Percentiles rank a stretch among this genome's conserved stretches.
These are phyloP conservation scores for Stenichneumon culpator DNA, from an alignment of 2,888 invertebrate species.

Conservation along the genomic window DNA sequence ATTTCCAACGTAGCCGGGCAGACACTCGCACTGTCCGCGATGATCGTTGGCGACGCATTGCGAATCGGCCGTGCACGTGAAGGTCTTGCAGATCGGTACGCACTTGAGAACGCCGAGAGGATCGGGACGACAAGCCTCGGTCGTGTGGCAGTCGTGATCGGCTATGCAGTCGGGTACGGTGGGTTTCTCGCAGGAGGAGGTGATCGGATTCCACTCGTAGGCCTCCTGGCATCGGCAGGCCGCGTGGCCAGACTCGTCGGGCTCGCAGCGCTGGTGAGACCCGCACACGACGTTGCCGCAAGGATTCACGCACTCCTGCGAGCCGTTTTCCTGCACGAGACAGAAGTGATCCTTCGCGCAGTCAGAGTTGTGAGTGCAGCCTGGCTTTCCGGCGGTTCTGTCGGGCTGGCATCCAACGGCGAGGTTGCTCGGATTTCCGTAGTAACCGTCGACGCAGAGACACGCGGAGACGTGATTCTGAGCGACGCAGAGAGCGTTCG, in stretches of 20 bases:
- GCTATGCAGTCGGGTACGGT: conserved; percentile 92
- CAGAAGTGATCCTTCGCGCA: conserved; percentile 91
- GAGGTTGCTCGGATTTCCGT: conserved; percentile 93
- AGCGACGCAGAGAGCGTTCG: conserved; percentile 94
- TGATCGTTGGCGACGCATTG: conserved; percentile 92
- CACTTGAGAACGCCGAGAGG: conserved; percentile 95
- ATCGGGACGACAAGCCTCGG: conserved; percentile 92
- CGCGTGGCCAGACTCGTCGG: conserved; percentile 89
- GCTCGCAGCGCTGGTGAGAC: conserved; percentile 92
- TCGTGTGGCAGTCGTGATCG: conserved; percentile 90
- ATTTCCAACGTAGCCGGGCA: conserved; percentile 94
- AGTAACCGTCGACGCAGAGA: conserved; percentile 93
- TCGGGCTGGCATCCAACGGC: conserved; percentile 92
- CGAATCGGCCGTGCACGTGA: conserved; percentile 94
- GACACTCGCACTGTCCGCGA: conserved; percentile 93
- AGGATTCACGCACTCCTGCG: conserved; percentile 91
- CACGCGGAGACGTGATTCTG: conserved; percentile 95
- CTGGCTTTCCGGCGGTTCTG: conserved; percentile 86
- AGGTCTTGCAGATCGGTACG: conserved; percentile 91
- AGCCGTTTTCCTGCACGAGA: conserved; percentile 87
- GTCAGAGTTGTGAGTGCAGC: conserved; percentile 89
- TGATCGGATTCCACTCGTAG: conserved; percentile 94
- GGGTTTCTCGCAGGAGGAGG: conserved; percentile 94
- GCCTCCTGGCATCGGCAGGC: conserved; percentile 92
- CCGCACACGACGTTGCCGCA: conserved; percentile 94